Percentiles rank a stretch among this genome's conserved stretches.
phyloP scores from a whole-genome alignment of 1,140 invertebrate species.

The Drosophila nigromelanica region DNA sequence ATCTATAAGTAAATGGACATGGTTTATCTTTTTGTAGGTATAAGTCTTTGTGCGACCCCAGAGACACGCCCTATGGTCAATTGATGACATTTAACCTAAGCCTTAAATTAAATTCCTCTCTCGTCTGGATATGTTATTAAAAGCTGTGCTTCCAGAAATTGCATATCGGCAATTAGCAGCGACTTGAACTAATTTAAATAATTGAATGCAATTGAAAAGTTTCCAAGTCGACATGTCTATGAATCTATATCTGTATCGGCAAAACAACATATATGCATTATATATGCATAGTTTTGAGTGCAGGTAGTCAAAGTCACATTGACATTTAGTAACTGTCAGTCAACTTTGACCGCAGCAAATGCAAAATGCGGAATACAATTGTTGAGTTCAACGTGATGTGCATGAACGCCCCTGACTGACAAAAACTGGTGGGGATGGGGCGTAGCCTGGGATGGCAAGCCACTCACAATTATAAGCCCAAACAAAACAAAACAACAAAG shows the following conservation, averaged over 20 bases:
- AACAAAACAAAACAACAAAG: conserved; percentile 56
- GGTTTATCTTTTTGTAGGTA: not conserved
- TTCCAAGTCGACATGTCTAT: conserved; percentile 28
- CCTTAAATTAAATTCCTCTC: conserved; percentile 3
- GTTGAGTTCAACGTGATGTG: conserved; percentile 50
- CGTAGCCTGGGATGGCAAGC: conserved; percentile 12
- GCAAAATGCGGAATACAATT: conserved; percentile 46
- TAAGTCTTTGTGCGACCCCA: not conserved
- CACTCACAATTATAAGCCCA: conserved; percentile 65
- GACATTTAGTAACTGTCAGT: conserved; percentile 67
- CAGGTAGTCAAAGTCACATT: conserved; percentile 34
- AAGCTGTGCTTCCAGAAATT: conserved; percentile 33
- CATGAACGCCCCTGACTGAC: conserved; percentile 73
- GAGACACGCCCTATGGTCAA: conserved; percentile 4
- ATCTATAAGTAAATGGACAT: not conserved
- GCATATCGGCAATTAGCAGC: conserved; percentile 52
- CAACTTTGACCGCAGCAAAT: conserved; percentile 73
- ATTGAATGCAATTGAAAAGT: conserved; percentile 59
- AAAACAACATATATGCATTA: not conserved
- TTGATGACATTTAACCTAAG: conserved; percentile 18
- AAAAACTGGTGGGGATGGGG: conserved; percentile 16
- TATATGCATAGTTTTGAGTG: not conserved
- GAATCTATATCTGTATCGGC: not conserved
- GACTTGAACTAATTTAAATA: conserved; percentile 56
- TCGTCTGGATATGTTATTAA: conserved; percentile 6